These are phyloP conservation scores for Iphiclides podalirius DNA, from an alignment of 2,888 invertebrate genomes.

Conservation along the genomic window DNA sequence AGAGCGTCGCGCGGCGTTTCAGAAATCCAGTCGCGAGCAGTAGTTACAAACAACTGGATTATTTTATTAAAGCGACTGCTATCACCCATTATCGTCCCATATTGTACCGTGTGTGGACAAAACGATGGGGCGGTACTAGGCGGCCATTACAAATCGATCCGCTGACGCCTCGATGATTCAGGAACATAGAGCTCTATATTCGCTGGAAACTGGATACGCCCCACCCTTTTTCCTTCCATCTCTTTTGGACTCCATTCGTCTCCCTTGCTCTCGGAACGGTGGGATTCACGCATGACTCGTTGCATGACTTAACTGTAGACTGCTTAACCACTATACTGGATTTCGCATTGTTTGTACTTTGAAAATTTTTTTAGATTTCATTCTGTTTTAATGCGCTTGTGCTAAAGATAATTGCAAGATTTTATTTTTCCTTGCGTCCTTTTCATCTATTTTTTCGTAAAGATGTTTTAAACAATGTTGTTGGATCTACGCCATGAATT, in stretches of 20 bases:
- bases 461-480: too few relatives aligned
- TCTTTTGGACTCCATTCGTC: constrained; percentile 26
- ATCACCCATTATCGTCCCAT: constrained; percentile 66
- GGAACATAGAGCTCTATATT: constrained; percentile 29
- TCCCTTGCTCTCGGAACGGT: constrained; percentile 35
- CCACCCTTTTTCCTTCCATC: constrained; percentile 46
- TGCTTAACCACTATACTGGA: constrained; percentile 42
- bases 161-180: not conserved
- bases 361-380: constrained; percentile 23
- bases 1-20: constrained; percentile 32
- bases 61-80: constrained; percentile 64
- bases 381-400: constrained; percentile 20
- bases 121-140: constrained; percentile 59
- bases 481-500: too few relatives aligned
- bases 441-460: too few relatives aligned
- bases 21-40: constrained; percentile 42
- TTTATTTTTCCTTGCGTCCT: not conserved
- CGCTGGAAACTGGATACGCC: constrained; percentile 37
- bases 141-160: constrained; percentile 34
- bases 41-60: constrained; percentile 67
- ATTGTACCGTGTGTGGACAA: constrained; percentile 60
- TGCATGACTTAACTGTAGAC: constrained; percentile 38
- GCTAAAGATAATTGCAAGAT: not conserved
- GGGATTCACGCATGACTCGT: constrained; percentile 45
- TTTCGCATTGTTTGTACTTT: constrained; percentile 37